phyloP scores from a whole-genome alignment of 1,140 invertebrate genomes.

The Homalodisca vitripennis region DNA sequence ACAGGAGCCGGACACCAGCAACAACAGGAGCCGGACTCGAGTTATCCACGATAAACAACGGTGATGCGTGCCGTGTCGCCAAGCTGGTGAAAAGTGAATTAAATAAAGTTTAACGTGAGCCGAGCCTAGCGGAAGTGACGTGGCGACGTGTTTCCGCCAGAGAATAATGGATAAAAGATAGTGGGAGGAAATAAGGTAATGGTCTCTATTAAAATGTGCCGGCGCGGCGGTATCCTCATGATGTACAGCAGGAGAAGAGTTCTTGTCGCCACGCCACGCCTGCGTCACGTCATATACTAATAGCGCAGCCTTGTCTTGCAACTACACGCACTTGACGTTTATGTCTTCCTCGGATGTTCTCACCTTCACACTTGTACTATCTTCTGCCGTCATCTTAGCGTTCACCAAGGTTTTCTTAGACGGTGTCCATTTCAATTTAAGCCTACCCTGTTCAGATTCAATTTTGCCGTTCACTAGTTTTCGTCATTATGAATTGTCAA shows the following conservation, averaged over 20 bases:
- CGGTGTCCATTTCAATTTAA: no score
- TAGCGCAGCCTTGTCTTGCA: no score
- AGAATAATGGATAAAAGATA: slow-evolving; percentile 21
- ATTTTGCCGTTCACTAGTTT: no score
- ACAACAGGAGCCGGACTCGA: neutral
- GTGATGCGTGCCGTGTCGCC: neutral
- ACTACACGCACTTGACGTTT: no score
- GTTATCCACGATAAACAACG: neutral
- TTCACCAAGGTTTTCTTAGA: no score
- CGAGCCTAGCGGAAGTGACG: neutral
- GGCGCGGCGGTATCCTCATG: neutral
- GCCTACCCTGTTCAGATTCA: no score
- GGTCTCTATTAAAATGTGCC: neutral
- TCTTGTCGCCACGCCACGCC: neutral
- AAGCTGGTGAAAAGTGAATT: neutral
- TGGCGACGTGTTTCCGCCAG: slow-evolving; percentile 10
- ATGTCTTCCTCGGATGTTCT: no score
- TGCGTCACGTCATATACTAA: no score
- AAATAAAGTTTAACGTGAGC: slow-evolving; percentile 6
- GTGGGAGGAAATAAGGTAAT: slow-evolving; percentile 11
- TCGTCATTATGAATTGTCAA: no score
- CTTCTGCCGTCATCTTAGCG: no score
- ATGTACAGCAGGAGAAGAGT: neutral
- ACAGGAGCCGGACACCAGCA: no score
- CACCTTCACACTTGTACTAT: no score